phyloP scores from a whole-genome alignment of 1,140 invertebrate species.

The Aphelenchoides fujianensis region DNA sequence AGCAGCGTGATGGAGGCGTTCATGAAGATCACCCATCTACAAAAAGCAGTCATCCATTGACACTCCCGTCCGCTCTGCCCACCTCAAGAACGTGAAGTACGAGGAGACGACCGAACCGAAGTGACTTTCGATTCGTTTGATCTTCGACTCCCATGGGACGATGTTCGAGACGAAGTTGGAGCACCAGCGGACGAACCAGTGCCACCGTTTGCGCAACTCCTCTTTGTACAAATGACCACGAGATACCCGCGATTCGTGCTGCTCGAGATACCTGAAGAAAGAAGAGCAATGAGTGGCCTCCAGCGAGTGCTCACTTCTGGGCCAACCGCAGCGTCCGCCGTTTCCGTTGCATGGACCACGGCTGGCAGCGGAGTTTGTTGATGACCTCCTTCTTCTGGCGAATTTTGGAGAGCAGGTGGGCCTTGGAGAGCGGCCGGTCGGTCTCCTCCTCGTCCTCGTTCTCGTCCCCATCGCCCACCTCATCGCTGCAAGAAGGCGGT shows the following conservation, averaged over 20 bases:
- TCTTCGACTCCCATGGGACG: constrained; percentile 88
- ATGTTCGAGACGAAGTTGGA: constrained; percentile 78
- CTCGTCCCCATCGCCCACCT: constrained; percentile 34
- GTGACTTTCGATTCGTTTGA: constrained; percentile 95
- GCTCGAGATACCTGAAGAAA: constrained; percentile 55
- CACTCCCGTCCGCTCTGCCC: no score
- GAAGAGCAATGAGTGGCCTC: no score
- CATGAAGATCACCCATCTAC: constrained; percentile 88
- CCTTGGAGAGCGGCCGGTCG: constrained; percentile 67
- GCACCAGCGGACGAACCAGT: constrained; percentile 76
- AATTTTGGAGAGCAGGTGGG: constrained; percentile 85
- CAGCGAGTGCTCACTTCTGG: no score
- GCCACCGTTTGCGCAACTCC: constrained; percentile 69
- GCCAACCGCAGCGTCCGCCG: constrained; percentile 71
- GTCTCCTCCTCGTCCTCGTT: constrained; percentile 55
- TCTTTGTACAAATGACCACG: constrained; percentile 57
- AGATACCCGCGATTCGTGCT: constrained; percentile 57
- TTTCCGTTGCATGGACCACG: constrained; percentile 81
- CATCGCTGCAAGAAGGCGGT: neutral
- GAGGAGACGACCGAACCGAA: constrained; percentile 95
- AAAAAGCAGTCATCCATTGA: no score
- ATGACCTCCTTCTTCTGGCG: constrained; percentile 87
- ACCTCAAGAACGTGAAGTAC: constrained; percentile 91
- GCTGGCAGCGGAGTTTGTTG: constrained; percentile 79
- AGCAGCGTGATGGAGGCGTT: constrained; percentile 82